These are phyloP conservation scores for Bufotes viridis DNA, from an alignment of 2,797 vertebrate genomes.

Conservation along the genomic window DNA sequence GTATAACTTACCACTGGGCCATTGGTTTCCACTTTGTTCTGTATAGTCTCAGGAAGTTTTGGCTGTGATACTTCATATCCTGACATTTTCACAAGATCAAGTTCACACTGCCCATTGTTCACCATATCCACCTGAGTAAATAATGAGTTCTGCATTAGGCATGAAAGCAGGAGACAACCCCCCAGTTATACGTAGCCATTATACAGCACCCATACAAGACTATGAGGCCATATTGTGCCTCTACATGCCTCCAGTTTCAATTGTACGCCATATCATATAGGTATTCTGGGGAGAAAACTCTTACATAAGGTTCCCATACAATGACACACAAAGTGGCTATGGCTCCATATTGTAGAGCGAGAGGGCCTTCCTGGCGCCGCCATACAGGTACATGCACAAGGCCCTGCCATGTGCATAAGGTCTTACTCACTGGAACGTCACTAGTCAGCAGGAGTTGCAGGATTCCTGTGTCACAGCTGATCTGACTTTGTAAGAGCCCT, in stretches of 20 bases:
- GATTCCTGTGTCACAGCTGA: conserved; percentile 53
- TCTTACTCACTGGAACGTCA: conserved; percentile 41
- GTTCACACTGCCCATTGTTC: conserved; percentile 41
- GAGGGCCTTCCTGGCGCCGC: not conserved
- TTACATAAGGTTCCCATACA: not conserved
- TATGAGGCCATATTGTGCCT: not conserved
- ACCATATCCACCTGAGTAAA: conserved; percentile 32
- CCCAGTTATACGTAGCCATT: not conserved
- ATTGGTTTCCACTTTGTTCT: not conserved
- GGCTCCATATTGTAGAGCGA: no score
- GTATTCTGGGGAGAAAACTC: not conserved
- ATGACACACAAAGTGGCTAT: not conserved
- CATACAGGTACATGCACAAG: not conserved
- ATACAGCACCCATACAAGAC: not conserved
- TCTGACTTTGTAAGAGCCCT: conserved; percentile 46
- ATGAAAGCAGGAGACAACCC: not conserved
- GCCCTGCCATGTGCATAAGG: not conserved
- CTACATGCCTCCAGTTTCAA: not conserved
- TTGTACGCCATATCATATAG: not conserved
- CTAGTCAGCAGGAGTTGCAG: conserved; percentile 47
- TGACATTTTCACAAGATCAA: conserved; percentile 11
- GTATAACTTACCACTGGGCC: conserved; percentile 15
- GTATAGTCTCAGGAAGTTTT: not conserved
- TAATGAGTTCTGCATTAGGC: not conserved
- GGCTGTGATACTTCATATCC: not conserved